Conservation (phyloP, 2,113 vertebrate genomes). For the Alaudala cheleensis region DNA sequence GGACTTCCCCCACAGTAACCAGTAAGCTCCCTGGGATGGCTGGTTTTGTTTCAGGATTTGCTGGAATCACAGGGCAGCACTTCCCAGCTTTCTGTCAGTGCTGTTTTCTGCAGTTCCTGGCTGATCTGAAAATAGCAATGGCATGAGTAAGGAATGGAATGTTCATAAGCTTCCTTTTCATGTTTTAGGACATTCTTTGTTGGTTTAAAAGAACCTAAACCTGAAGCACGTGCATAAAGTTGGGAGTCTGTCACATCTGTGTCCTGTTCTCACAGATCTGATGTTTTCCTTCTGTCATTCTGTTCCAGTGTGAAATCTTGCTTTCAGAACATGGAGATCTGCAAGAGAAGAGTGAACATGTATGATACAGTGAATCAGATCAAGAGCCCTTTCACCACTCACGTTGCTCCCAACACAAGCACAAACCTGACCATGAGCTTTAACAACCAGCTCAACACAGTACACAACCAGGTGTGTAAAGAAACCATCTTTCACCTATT, state of each 20-base stretch:
- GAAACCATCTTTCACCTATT: neutral
- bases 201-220: neutral
- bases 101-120: neutral
- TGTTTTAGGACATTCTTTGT: slow-evolving; percentile 2
- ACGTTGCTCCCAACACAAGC: slow-evolving; percentile 87
- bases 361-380: slow-evolving; percentile 91
- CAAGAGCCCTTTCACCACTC: slow-evolving; percentile 90
- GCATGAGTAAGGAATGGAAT: neutral
- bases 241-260: neutral
- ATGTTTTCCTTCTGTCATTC: neutral
- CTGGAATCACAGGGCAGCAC: neutral
- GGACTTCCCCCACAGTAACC: slow-evolving; percentile 97
- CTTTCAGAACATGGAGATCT: slow-evolving; percentile 99
- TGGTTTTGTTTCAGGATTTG: neutral
- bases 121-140: neutral
- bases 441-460: slow-evolving; percentile 92
- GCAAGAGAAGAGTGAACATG: slow-evolving; percentile 91
- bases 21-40: slow-evolving; percentile 78
- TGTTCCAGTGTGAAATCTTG: slow-evolving; percentile 92
- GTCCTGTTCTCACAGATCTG: neutral
- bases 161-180: neutral
- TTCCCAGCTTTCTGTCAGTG: neutral
- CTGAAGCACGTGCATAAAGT: neutral
- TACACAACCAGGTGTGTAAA: slow-evolving; percentile 89
- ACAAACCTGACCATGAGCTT: slow-evolving; percentile 97